A percentile compares a stretch with the other conserved stretches of the same genome.
These are phyloP conservation scores for Julus scandinavius DNA, from an alignment of 2,888 invertebrate species.

Conservation along the genomic window DNA sequence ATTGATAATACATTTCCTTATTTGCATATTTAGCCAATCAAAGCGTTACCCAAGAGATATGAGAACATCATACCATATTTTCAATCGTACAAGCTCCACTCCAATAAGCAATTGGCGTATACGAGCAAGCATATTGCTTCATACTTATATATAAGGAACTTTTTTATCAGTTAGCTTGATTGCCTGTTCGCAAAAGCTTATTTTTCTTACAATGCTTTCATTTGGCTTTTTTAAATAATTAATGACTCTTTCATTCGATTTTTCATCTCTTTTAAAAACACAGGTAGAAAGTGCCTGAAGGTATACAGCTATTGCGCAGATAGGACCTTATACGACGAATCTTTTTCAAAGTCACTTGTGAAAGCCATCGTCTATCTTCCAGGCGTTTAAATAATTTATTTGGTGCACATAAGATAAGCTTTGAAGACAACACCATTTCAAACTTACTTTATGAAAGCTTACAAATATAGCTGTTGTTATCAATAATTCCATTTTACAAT, in stretches of 20 bases:
- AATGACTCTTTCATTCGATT: background rate
- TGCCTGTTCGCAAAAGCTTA: background rate
- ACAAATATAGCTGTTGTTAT: background rate
- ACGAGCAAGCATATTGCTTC: background rate
- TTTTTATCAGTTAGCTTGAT: background rate
- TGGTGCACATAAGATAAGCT: background rate
- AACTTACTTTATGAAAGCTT: background rate
- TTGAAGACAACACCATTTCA: background rate
- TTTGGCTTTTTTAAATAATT: background rate
- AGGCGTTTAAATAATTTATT: background rate
- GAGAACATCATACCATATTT: background rate
- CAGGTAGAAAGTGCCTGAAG: background rate
- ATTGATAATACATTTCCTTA: background rate
- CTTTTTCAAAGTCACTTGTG: background rate
- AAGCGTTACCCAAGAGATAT: background rate
- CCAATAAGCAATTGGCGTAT: background rate
- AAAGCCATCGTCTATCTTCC: background rate
- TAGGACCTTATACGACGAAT: background rate
- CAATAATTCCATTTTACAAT: too few species aligned
- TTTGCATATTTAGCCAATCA: background rate
- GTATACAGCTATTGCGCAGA: background rate
- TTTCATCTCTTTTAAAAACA: background rate
- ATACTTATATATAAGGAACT: background rate
- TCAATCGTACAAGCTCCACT: background rate
- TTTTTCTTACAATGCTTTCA: background rate